Base-by-base conservation (phyloP, 2,113 vertebrate genomes). In the Craseonycteris thonglongyai region DNA sequence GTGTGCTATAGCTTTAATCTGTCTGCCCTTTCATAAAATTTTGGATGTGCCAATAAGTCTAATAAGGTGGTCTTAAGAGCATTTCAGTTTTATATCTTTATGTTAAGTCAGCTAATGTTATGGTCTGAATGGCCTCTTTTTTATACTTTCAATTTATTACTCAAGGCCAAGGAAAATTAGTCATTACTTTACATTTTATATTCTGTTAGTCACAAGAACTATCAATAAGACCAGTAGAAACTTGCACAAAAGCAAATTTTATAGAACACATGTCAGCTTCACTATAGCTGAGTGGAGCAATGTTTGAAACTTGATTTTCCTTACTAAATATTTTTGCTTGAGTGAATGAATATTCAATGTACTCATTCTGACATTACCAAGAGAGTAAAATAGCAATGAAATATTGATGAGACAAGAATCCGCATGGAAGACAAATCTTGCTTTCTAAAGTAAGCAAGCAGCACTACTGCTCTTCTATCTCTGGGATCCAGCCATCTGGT, bases 381-480 rank as follows among this genome's bases (percentile, higher is more conserved):
- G 35, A 91, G 94, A 98, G 80, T 96, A 68, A 74, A 86, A 94
- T 66, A 95, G 93, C 80, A 96, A 96, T 98, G 93, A 90, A 98
- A 98, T 97, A 98, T 96, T 98, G 93, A 98, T 97, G 97, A 97
- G 42, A 95, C 78, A 92, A 94, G 92, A 95, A 88, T 65, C 95
- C 79, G 85, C 82, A 97, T 71, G 63, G 69, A 95, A 96, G 88
- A 96, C 93, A 89, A 96, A 94, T 79, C 75, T 87, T 95, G 72
- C 75, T 97, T 96, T 91, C 90, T 93, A 95, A 96, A 95, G 96
- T 94, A 97, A 97, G 68, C 49, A 96, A 98, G 96, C 58, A 6
- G 0, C 16, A 93, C 89, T 49, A 78, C 85, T 94, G 94, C 56
- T 96, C 75, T 97, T 58, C 13, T 30, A 47, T 61, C 65, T 87